A percentile compares a stretch with the other conserved stretches of the same genome.
Evolutionary conservation across 2,113 vertebrate species (phyloP).

Genomic region (Chlorodrepanis virens): DNA sequence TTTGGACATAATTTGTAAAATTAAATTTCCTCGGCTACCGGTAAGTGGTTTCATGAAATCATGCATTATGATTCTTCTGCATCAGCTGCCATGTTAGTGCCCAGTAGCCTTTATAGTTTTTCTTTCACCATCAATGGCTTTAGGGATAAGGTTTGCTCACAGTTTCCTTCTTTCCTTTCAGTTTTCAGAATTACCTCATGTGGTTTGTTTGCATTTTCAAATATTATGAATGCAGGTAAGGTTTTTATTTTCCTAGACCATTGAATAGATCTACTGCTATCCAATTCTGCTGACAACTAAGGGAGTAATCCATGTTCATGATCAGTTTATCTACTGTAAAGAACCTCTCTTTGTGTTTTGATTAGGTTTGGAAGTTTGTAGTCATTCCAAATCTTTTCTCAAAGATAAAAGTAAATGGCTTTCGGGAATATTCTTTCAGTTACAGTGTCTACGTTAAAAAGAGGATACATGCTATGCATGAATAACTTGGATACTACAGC

Average conservation of each 20-base stretch:
- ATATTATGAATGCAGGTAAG: not conserved
- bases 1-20: not conserved
- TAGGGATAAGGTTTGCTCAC: not conserved
- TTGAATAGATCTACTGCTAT: not conserved
- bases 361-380: not conserved
- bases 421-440: not conserved
- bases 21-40: not conserved
- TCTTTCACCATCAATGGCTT: not conserved
- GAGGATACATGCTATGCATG: accelerated
- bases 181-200: not conserved
- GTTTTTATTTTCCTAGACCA: not conserved
- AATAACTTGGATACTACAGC: not conserved
- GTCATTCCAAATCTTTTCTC: not conserved
- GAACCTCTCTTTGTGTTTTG: not conserved
- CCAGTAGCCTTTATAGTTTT: not conserved
- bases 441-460: not conserved
- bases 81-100: not conserved
- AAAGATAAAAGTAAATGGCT: not conserved
- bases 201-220: not conserved
- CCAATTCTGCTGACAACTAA: not conserved
- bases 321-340: not conserved
- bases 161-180: not conserved
- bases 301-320: not conserved
- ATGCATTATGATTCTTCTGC: not conserved
- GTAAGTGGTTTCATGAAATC: not conserved